These are phyloP conservation scores for Acanthacorydalis orientalis DNA, from an alignment of 2,888 invertebrate species.

Conservation along the genomic window DNA sequence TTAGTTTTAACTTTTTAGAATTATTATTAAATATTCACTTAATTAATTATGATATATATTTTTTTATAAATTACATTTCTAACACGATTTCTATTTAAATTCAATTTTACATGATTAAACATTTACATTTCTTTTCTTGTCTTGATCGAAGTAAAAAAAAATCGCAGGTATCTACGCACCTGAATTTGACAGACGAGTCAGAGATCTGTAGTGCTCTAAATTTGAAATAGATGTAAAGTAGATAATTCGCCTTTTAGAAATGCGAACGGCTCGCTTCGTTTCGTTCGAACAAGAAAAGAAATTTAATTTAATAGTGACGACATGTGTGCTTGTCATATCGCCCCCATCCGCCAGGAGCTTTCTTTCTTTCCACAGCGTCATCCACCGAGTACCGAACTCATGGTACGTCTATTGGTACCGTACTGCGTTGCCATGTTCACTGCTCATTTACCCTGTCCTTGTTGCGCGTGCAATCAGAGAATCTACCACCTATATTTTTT, in stretches of 20 bases:
- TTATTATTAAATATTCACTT: too few species aligned
- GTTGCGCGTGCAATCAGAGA: too few species aligned
- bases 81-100: too few species aligned
- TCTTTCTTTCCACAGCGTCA: too few species aligned
- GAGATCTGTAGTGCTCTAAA: conserved; percentile 18
- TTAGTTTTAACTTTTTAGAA: too few species aligned
- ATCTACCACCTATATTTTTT: too few species aligned
- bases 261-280: conserved; percentile 27
- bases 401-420: neutral
- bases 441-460: too few species aligned
- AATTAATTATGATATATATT: too few species aligned
- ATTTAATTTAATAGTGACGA: conserved; percentile 28
- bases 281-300: conserved; percentile 26
- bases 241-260: conserved; percentile 31
- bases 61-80: too few species aligned
- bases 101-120: too few species aligned
- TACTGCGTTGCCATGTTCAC: neutral
- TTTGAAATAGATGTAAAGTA: conserved; percentile 32
- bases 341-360: conserved; percentile 15
- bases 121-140: neutral
- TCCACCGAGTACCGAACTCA: neutral
- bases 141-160: neutral
- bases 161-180: too few species aligned
- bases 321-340: conserved; percentile 29
- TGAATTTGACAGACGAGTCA: neutral